Percentiles rank a stretch among this genome's conserved stretches.
Evolutionary conservation across 1,140 invertebrate species (phyloP).

Genomic region (Globodera rostochiensis): DNA sequence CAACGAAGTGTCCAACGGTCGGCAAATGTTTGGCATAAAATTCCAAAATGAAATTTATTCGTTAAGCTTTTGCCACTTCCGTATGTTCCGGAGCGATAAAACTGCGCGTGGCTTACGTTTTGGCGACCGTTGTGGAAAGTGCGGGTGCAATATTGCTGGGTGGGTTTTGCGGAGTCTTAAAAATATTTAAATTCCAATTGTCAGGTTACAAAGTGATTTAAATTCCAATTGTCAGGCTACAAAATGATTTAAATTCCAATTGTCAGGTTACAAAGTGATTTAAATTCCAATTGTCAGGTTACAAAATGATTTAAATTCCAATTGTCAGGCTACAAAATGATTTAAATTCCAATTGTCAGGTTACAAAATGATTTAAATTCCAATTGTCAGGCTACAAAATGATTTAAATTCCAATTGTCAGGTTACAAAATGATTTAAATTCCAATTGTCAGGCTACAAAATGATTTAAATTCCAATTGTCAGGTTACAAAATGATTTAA

Average conservation of each 20-base stretch:
- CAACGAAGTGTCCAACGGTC: constrained; percentile 74
- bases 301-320: constrained; percentile 61
- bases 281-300: constrained; percentile 56
- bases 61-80: constrained; percentile 36
- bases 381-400: constrained; percentile 66
- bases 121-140: constrained; percentile 84
- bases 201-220: constrained; percentile 67
- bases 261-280: constrained; percentile 67
- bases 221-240: constrained; percentile 61
- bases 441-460: constrained; percentile 66
- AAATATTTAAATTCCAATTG: background rate
- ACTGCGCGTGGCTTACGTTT: constrained; percentile 80
- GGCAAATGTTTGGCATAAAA: constrained; percentile 16
- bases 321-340: constrained; percentile 67
- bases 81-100: constrained; percentile 49
- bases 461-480: constrained; percentile 31
- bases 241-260: constrained; percentile 56
- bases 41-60: background rate
- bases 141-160: constrained; percentile 69
- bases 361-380: constrained; percentile 62
- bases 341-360: constrained; percentile 55
- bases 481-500: constrained; percentile 67
- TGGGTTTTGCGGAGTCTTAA: background rate
- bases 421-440: constrained; percentile 67
- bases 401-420: background rate